Conservation (phyloP, 2,888 invertebrate species). For the Mythimna loreyi region DNA sequence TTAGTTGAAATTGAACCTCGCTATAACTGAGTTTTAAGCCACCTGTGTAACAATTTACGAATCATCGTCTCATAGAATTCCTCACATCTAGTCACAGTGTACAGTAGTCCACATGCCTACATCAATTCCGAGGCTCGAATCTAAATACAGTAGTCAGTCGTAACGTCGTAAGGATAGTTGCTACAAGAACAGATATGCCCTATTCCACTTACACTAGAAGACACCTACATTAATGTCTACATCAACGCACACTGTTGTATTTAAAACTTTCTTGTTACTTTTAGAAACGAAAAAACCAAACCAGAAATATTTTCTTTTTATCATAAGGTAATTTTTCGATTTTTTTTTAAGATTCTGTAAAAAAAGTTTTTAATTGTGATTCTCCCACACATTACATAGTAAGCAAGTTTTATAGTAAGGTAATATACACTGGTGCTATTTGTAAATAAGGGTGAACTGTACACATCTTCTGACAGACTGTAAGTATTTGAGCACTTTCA, state of each 20-base stretch:
- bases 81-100: conserved; percentile 9
- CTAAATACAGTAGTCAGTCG: conserved; percentile 59
- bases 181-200: conserved; percentile 25
- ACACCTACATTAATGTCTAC: background rate
- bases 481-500: no score
- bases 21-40: background rate
- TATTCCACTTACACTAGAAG: background rate
- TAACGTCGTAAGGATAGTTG: conserved; percentile 46
- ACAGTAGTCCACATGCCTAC: conserved; percentile 14
- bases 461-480: no score
- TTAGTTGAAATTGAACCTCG: background rate
- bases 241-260: background rate
- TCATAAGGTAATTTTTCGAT: no score
- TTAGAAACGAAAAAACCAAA: no score
- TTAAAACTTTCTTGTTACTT: background rate
- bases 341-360: no score
- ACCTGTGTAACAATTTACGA: background rate
- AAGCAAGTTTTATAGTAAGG: no score
- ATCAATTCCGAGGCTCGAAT: conserved; percentile 61
- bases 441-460: no score
- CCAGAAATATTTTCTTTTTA: no score
- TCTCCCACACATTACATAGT: no score
- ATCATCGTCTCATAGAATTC: no score
- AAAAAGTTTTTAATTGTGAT: no score
- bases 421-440: no score